phyloP scores from a whole-genome alignment of 2,113 vertebrate species.

The Psilopogon haemacephalus region DNA sequence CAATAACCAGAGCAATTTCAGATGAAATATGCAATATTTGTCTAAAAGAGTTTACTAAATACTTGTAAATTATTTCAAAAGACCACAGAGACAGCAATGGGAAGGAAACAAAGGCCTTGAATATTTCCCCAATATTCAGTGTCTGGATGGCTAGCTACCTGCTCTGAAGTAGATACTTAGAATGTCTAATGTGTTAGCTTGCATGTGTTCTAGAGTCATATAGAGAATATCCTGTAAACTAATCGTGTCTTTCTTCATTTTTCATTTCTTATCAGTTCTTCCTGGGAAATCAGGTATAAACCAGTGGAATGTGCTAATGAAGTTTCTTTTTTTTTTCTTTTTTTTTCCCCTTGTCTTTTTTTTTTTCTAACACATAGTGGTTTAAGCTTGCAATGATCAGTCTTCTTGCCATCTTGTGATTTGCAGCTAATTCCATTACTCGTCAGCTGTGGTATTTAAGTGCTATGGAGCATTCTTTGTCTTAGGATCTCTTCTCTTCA shows the following conservation, averaged over 20 bases:
- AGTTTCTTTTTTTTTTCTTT: conserved; percentile 37
- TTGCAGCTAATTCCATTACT: conserved; percentile 73
- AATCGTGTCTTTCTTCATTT: conserved; percentile 86
- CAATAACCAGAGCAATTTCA: background rate
- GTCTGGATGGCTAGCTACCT: conserved; percentile 12
- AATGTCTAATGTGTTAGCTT: conserved; percentile 42
- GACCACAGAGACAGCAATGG: conserved; percentile 26
- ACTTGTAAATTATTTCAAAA: background rate
- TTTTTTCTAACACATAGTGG: conserved; percentile 53
- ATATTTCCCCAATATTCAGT: conserved; percentile 19
- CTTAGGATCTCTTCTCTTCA: conserved; percentile 25
- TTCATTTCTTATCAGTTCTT: conserved; percentile 94
- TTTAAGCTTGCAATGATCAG: conserved; percentile 75
- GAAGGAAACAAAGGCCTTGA: background rate
- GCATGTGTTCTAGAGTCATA: conserved; percentile 68
- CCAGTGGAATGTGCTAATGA: conserved; percentile 76
- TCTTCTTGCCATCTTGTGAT: conserved; percentile 60
- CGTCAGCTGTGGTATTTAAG: conserved; percentile 73
- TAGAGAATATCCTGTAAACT: conserved; percentile 74
- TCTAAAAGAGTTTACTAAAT: conserved; percentile 6
- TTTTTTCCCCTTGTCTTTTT: background rate
- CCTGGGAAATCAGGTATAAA: conserved; percentile 99
- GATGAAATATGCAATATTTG: background rate
- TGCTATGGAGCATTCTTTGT: conserved; percentile 46
- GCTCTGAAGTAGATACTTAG: conserved; percentile 54